These are phyloP conservation scores for Andrena haemorrhoa DNA, from an alignment of 2,888 invertebrate species.

Conservation along the genomic window DNA sequence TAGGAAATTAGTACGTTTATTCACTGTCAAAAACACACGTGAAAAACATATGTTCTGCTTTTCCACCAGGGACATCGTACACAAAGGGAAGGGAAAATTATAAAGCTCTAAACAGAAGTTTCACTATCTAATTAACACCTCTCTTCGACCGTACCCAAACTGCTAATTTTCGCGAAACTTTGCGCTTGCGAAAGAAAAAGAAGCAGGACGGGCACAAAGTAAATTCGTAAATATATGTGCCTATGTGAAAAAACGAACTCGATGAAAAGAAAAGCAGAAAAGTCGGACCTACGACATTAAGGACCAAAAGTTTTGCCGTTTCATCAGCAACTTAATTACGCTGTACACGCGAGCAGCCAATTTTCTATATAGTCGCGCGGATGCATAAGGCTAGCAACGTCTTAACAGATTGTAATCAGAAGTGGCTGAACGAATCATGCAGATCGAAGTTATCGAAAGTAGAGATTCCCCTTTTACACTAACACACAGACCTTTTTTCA, in stretches of 20 bases:
- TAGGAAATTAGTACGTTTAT: background rate
- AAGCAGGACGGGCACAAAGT: constrained; percentile 12
- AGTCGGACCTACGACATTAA: constrained; percentile 1
- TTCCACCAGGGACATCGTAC: background rate
- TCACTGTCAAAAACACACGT: background rate
- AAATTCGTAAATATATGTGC: constrained; percentile 4
- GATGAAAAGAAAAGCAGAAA: background rate
- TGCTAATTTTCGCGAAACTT: constrained; percentile 45
- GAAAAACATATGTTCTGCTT: background rate
- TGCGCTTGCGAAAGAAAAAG: background rate
- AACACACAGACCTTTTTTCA: background rate
- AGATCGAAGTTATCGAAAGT: constrained; percentile 5
- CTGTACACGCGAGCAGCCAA: background rate
- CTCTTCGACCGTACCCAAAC: constrained; percentile 17
- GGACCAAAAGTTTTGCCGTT: constrained; percentile 4
- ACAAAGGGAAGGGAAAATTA: background rate
- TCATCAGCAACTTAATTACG: constrained; percentile 9
- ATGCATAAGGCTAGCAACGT: background rate
- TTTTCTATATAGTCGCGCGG: background rate
- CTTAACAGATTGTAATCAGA: background rate
- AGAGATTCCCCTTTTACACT: background rate
- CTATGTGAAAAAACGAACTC: background rate
- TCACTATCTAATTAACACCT: constrained; percentile 45
- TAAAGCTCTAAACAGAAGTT: constrained; percentile 34
- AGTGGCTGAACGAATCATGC: background rate